A percentile compares a stretch with the other conserved stretches of the same genome.
These are phyloP conservation scores for Streptopelia turtur DNA, from an alignment of 2,797 vertebrate species.

Conservation along the genomic window DNA sequence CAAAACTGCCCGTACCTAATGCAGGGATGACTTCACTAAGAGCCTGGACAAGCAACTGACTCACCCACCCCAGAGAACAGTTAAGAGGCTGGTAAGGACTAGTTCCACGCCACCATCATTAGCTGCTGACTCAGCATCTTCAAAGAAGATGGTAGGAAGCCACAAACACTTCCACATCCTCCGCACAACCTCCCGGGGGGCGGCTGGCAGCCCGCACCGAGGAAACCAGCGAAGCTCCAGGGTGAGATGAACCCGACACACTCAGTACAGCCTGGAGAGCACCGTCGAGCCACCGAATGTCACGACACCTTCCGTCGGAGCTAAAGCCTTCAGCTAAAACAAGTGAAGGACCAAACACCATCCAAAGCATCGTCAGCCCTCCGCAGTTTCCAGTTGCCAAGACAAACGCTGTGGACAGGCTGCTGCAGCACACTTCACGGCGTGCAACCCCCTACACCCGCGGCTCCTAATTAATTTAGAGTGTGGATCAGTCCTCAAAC, in stretches of 20 bases:
- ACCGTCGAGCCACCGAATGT: background rate
- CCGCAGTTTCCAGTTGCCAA: background rate
- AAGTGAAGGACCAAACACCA: background rate
- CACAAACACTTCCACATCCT: background rate
- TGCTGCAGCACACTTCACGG: background rate
- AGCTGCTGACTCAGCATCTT: background rate
- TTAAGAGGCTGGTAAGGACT: background rate
- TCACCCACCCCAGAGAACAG: background rate
- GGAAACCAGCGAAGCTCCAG: background rate
- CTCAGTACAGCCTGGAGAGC: background rate
- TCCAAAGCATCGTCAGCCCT: background rate
- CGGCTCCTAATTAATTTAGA: conserved; percentile 22
- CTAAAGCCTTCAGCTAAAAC: background rate
- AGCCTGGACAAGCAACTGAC: background rate
- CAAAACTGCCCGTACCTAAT: accelerated
- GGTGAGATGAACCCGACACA: background rate
- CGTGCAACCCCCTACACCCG: background rate
- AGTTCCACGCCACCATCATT: accelerated
- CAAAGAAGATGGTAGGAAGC: background rate
- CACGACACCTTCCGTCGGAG: background rate
- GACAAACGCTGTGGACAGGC: background rate
- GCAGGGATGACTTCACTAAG: background rate
- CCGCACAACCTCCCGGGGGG: accelerated
- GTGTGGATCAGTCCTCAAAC: background rate
- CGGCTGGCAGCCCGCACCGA: accelerated